Percentiles rank a stretch among this genome's conserved stretches.
These are phyloP conservation scores for Sebastes schlegelii DNA, from an alignment of 2,113 vertebrate species.

Conservation along the genomic window DNA sequence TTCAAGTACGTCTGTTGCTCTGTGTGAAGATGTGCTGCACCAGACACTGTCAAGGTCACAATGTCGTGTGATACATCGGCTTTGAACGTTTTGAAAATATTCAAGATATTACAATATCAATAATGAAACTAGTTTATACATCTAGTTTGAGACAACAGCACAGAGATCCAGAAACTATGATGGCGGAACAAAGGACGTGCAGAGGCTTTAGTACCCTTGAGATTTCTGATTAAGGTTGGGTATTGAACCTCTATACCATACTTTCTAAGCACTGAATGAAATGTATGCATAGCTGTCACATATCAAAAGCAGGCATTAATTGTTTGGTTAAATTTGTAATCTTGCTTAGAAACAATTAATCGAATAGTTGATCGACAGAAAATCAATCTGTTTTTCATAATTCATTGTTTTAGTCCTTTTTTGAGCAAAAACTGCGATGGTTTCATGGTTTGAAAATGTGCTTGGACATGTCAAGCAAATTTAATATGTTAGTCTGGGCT, in stretches of 20 bases:
- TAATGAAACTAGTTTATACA: neutral
- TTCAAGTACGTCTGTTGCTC: neutral
- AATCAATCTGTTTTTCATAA: too few relatives aligned
- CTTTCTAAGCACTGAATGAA: neutral
- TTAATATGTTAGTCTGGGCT: too few relatives aligned
- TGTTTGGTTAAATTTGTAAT: neutral
- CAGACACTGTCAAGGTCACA: conserved; percentile 6
- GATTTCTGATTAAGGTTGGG: neutral
- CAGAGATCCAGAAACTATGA: neutral
- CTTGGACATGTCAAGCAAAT: too few relatives aligned
- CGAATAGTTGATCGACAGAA: neutral
- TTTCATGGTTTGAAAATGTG: too few relatives aligned
- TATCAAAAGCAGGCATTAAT: neutral
- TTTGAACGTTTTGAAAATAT: neutral
- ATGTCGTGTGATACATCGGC: neutral
- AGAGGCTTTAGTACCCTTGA: neutral
- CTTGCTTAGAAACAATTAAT: neutral
- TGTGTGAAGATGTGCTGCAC: conserved; percentile 6
- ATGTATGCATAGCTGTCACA: neutral
- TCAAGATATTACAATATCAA: neutral
- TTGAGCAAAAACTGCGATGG: too few relatives aligned
- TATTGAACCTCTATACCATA: neutral
- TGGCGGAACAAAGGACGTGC: neutral
- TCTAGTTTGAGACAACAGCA: neutral
- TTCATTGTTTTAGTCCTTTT: too few relatives aligned